Percentiles rank a stretch among this genome's conserved stretches.
phyloP scores from a whole-genome alignment of 2,888 invertebrate genomes.

The Dorcus hopei region DNA sequence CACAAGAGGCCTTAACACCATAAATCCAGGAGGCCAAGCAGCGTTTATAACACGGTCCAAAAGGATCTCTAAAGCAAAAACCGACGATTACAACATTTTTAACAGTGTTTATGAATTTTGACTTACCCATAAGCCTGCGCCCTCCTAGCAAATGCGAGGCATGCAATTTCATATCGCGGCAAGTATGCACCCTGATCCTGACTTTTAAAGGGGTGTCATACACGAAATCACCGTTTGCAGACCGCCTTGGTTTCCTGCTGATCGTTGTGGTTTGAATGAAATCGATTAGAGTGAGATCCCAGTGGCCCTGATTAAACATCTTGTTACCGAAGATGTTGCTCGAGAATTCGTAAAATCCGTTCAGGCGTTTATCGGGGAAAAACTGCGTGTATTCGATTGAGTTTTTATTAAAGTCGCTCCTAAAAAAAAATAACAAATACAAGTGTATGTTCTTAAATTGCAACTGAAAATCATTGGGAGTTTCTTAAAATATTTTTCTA shows the following conservation, averaged over 20 bases:
- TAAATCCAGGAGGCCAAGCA: constrained; percentile 78
- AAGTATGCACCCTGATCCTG: constrained; percentile 69
- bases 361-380: constrained; percentile 75
- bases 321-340: constrained; percentile 62
- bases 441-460: too few relatives aligned
- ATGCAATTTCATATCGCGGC: constrained; percentile 75
- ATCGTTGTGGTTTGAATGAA: constrained; percentile 64
- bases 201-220: constrained; percentile 55
- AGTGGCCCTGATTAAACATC: constrained; percentile 64
- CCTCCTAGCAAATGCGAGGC: constrained; percentile 70
- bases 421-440: constrained; percentile 43
- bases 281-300: constrained; percentile 73
- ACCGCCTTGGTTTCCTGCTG: constrained; percentile 53
- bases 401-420: constrained; percentile 63
- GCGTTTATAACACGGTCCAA: constrained; percentile 76
- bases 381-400: constrained; percentile 74
- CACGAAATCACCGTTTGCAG: constrained; percentile 34
- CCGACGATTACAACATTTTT: background rate
- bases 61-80: constrained; percentile 56
- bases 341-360: constrained; percentile 65
- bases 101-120: background rate
- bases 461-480: too few relatives aligned
- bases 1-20: constrained; percentile 70
- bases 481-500: too few relatives aligned
- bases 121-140: constrained; percentile 61